Conservation (phyloP, 2,888 invertebrate species). For the Perdita meconis region DNA sequence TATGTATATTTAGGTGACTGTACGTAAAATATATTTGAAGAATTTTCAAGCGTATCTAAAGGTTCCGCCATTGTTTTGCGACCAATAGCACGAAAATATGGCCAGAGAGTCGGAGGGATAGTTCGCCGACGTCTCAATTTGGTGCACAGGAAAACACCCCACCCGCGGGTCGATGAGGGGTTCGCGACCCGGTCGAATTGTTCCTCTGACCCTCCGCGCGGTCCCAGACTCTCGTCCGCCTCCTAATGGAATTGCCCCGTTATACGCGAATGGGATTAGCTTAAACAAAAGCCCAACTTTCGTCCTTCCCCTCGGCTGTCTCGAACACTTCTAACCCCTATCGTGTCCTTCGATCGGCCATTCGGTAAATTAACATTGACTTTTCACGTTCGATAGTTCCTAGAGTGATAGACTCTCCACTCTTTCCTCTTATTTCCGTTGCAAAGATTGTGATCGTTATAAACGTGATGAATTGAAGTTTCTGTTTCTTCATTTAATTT, state of each 20-base stretch:
- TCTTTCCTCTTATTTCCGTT: not conserved
- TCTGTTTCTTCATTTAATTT: too few relatives aligned
- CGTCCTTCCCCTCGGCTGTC: constrained; percentile 30
- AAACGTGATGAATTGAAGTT: too few relatives aligned
- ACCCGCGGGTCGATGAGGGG: constrained; percentile 17
- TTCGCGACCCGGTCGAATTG: constrained; percentile 40
- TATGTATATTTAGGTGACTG: too few relatives aligned
- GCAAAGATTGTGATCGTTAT: not conserved
- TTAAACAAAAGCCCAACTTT: constrained; percentile 78
- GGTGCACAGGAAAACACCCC: constrained; percentile 1
- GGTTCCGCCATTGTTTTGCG: not conserved
- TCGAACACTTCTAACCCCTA: not conserved
- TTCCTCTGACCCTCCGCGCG: constrained; percentile 35
- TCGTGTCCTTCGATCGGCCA: constrained; percentile 15
- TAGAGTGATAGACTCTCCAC: not conserved
- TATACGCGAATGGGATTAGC: constrained; percentile 69
- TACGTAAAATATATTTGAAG: too few relatives aligned
- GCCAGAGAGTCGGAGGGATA: constrained; percentile 26
- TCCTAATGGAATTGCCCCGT: constrained; percentile 80
- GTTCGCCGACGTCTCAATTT: constrained; percentile 59
- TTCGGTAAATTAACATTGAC: constrained; percentile 41
- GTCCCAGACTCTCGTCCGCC: constrained; percentile 65
- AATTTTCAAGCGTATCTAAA: too few relatives aligned
- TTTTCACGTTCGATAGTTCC: not conserved
- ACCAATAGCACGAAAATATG: constrained; percentile 20